Conservation (phyloP, 2,113 vertebrate species). For the Aleadryas rufinucha region DNA sequence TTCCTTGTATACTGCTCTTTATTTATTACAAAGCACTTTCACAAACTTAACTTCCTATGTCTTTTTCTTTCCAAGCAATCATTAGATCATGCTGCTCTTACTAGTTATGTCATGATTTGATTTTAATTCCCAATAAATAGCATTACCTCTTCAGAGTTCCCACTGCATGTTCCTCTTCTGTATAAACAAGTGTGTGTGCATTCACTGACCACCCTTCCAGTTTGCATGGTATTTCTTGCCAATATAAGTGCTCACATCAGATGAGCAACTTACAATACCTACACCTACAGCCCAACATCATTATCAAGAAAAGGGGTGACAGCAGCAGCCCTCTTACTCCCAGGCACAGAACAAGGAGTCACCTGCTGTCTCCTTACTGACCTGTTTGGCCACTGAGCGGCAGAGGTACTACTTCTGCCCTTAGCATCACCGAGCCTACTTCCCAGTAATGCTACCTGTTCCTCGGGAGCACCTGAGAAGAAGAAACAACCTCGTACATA, state of each 20-base stretch:
- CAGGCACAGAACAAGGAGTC: not conserved
- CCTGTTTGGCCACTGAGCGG: not conserved
- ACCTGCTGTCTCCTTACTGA: not conserved
- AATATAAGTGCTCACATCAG: fast-evolving
- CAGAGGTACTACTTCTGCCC: not conserved
- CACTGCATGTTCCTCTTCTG: fast-evolving
- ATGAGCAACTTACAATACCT: not conserved
- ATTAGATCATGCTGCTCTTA: not conserved
- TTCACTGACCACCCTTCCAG: not conserved
- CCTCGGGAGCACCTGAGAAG: not conserved
- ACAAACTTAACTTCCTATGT: not conserved
- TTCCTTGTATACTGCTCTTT: not conserved
- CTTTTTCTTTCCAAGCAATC: not conserved
- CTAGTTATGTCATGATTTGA: fast-evolving
- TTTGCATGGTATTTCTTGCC: not conserved
- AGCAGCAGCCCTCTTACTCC: not conserved
- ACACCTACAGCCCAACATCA: not conserved
- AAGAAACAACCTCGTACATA: fast-evolving
- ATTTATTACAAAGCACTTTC: not conserved
- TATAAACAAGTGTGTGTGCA: fast-evolving
- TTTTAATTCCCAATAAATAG: not conserved
- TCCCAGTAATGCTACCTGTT: not conserved
- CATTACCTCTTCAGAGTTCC: too few relatives aligned
- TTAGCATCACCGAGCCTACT: not conserved
- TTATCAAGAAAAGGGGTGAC: not conserved